Evolutionary conservation across 2,888 invertebrate genomes (phyloP), one percentile per base, ranked within the genome.

Genomic region (Heliconius ethilla): DNA sequence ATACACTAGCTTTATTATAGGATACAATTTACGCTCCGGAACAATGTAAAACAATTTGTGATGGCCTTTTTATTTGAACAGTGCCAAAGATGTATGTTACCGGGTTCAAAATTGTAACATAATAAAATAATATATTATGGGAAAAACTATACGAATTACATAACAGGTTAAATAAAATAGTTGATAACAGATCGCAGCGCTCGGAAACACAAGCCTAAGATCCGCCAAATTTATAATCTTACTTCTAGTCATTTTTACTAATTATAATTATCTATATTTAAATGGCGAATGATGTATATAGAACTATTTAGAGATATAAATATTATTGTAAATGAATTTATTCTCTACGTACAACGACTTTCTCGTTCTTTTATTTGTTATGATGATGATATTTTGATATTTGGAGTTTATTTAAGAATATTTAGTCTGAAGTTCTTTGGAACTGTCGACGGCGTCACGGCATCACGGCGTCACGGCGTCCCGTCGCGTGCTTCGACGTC

Each of bases 101-200:
- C 37, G n/a, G 55, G 67, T 74, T 70, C 59, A 77, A 76, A 75
- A 73, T 70, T 76, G 76, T 75, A 74, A 72, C 72, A 69, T 83
- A 63, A 72, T 77, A 65, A 59, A 37, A 73, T 29, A 40, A 22
- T 51, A 77, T 73, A 73, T 73, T 73, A 85, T 40, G 37, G 40
- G 40, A 37, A 74, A 77, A 90, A 91, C 90, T 86, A 84, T 91
- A 92, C 92, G 92, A 92, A 92, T 92, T 92, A 91, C 86, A 86
- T 86, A 84, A 91, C 92, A 91, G 91, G 91, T 91, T 79, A 88
- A 55, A 87, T 83, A 84, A 86, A 85, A 85, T 86, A 86, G 86
- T 85, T 82, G 67, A 15, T 69, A 69, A 84, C 82, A 83, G 80
- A 83, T 82, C 83, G 81, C 84, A 83, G 81, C 78, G 83, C 80